Conservation (phyloP, 2,113 vertebrate genomes). For the Urocitellus parryii region DNA sequence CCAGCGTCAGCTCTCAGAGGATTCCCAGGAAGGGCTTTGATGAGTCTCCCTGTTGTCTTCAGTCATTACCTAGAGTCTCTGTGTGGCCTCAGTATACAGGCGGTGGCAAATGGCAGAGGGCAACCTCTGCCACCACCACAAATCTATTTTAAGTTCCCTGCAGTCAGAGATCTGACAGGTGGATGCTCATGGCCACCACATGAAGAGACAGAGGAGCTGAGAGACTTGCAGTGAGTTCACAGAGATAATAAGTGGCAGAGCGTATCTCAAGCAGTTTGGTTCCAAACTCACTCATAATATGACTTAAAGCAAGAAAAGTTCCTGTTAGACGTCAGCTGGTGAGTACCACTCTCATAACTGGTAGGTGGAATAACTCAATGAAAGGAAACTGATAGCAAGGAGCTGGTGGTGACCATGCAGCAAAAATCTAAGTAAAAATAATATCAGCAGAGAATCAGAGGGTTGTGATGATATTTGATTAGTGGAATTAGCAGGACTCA, state of each 20-base stretch:
- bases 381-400: conserved; percentile 33
- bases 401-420: neutral
- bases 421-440: conserved; percentile 26
- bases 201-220: neutral
- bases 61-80: neutral
- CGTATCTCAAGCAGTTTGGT: neutral
- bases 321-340: neutral
- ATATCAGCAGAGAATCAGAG: neutral
- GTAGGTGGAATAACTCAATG: neutral
- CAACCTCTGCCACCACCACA: neutral
- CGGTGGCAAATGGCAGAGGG: neutral
- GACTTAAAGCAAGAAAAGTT: neutral
- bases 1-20: neutral
- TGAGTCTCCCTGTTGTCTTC: neutral
- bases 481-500: neutral
- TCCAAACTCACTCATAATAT: neutral
- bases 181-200: neutral
- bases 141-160: fast-evolving
- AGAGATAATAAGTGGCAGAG: neutral
- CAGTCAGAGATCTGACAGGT: neutral
- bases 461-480: neutral
- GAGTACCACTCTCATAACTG: neutral
- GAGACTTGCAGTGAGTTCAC: neutral
- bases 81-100: neutral
- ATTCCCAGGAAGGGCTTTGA: neutral